Conservation (phyloP, 2,113 vertebrate species). For the Podiceps cristatus region DNA sequence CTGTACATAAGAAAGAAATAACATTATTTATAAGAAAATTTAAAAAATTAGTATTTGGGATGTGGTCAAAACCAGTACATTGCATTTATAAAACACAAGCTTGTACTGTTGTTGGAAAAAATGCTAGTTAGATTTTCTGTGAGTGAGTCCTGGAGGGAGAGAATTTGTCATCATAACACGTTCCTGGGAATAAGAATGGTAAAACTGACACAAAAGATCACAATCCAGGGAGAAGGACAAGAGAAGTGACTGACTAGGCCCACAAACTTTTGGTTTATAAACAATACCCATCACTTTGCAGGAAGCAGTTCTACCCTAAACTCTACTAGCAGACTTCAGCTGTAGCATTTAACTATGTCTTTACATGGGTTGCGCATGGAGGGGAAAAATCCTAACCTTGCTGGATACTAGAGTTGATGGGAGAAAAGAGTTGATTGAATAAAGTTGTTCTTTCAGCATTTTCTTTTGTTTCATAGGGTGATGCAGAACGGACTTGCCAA, state of each 20-base stretch:
- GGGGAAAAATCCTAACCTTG: not conserved
- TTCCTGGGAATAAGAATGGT: not conserved
- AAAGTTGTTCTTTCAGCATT: not conserved
- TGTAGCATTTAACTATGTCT: not conserved
- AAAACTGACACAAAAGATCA: not conserved
- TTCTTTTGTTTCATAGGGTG: constrained; percentile 79
- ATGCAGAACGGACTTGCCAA: constrained; percentile 84
- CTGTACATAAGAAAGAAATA: not conserved
- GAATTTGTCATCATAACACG: not conserved
- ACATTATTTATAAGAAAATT: not conserved
- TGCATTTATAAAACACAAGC: not conserved
- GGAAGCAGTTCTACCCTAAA: not conserved
- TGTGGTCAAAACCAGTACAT: not conserved
- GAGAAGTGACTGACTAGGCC: not conserved
- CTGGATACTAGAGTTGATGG: not conserved
- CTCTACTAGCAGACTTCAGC: not conserved
- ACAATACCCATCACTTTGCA: not conserved
- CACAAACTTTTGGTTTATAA: not conserved
- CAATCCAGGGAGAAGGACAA: not conserved
- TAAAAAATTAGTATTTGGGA: not conserved
- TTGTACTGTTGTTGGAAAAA: not conserved
- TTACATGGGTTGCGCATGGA: not conserved
- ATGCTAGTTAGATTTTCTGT: not conserved
- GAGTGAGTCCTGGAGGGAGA: not conserved
- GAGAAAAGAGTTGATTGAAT: not conserved